A percentile compares a stretch with the other conserved stretches of the same genome.
Conservation (phyloP, 2,888 invertebrate genomes). For the Disparrhopalites patrizii region DNA sequence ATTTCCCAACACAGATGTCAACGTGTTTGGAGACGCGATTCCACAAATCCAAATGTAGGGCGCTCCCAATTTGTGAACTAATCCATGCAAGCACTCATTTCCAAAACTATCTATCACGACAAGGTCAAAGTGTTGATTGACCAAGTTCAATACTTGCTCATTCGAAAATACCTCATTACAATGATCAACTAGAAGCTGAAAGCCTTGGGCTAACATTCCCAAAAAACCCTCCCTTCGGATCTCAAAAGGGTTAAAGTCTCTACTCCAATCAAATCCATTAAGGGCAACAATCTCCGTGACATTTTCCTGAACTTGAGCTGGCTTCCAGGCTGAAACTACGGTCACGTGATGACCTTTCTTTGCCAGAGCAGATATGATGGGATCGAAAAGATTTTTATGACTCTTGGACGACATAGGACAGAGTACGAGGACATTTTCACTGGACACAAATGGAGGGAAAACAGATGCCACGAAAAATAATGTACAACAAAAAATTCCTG, state of each 20-base stretch:
- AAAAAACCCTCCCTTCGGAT: not conserved
- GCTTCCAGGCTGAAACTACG: conserved; percentile 53
- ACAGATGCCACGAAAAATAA: no score
- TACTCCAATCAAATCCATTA: not conserved
- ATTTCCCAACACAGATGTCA: conserved; percentile 1
- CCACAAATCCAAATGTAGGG: conserved; percentile 23
- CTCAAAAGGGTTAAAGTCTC: conserved; percentile 16
- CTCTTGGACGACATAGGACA: conserved; percentile 35
- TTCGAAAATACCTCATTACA: not conserved
- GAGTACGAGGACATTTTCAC: conserved; percentile 35
- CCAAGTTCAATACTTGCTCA: not conserved
- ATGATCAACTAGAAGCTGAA: not conserved
- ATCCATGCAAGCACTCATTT: conserved; percentile 23
- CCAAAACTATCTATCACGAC: conserved; percentile 18
- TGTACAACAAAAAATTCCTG: no score
- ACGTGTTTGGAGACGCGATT: not conserved
- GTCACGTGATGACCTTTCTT: conserved; percentile 57
- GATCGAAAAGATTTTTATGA: conserved; percentile 34
- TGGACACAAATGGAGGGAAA: not conserved
- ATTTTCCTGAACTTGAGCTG: not conserved
- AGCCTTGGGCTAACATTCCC: not conserved
- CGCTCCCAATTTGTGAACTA: conserved; percentile 20
- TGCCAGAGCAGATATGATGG: conserved; percentile 56
- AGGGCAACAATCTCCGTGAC: not conserved
- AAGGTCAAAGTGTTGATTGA: conserved; percentile 8